Evolutionary conservation across 2,888 invertebrate genomes (phyloP).

Genomic region (Plusia festucae): DNA sequence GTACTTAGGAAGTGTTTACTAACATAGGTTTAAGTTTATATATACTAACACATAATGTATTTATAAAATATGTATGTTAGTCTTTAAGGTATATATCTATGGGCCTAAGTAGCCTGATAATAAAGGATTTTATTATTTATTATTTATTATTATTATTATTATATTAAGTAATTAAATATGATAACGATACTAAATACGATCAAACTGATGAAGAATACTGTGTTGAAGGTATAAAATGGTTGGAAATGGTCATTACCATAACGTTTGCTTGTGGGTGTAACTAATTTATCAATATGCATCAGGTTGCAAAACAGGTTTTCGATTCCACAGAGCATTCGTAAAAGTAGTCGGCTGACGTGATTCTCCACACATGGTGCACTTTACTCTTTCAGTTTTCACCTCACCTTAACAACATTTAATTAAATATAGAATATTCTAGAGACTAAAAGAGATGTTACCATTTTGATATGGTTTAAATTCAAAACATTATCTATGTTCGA

Average conservation of each 20-base stretch:
- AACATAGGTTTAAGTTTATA: too few species aligned
- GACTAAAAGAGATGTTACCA: slow-evolving; percentile 11
- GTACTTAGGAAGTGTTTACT: too few species aligned
- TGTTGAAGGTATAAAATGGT: neutral
- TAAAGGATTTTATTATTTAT: too few species aligned
- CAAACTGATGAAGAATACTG: slow-evolving; percentile 15
- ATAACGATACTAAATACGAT: slow-evolving; percentile 22
- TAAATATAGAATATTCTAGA: slow-evolving; percentile 26
- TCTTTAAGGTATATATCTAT: too few species aligned
- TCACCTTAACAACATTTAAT: slow-evolving; percentile 7
- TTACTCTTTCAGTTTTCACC: slow-evolving; percentile 58
- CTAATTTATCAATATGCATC: slow-evolving; percentile 56
- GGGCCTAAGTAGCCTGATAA: too few species aligned
- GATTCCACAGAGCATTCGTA: slow-evolving; percentile 62
- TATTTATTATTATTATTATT: too few species aligned
- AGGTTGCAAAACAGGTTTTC: slow-evolving; percentile 64
- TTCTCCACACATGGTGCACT: slow-evolving; percentile 55
- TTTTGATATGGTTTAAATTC: neutral
- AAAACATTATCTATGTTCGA: slow-evolving; percentile 3
- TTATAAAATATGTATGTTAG: too few species aligned
- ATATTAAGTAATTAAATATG: slow-evolving; percentile 29
- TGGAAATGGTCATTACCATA: slow-evolving; percentile 31
- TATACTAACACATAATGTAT: too few species aligned
- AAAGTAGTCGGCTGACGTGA: slow-evolving; percentile 62
- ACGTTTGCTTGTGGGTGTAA: slow-evolving; percentile 32